Evolutionary conservation across 2,888 invertebrate species (phyloP).

Genomic region (Trilocha varians): DNA sequence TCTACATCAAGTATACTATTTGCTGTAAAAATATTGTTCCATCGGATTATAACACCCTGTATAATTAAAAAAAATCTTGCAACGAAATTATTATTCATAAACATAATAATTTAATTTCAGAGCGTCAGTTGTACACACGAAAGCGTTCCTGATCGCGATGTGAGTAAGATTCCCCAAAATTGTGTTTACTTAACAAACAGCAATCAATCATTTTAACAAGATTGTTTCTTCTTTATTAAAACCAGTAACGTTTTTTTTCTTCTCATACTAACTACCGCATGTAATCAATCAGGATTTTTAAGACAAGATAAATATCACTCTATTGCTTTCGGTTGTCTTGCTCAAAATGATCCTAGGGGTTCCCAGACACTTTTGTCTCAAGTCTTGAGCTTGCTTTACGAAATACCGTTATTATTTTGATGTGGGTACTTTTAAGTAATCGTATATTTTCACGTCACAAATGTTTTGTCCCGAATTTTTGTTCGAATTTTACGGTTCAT

Average conservation of each 20-base stretch:
- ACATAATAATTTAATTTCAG: constrained; percentile 6
- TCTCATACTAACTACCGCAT: neutral
- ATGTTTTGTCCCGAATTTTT: too few relatives aligned
- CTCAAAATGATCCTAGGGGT: neutral
- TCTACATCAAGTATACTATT: too few relatives aligned
- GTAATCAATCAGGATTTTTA: neutral
- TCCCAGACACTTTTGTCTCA: neutral
- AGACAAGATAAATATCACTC: neutral
- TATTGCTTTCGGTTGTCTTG: neutral
- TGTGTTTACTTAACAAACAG: constrained; percentile 48
- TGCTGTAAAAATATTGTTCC: too few relatives aligned
- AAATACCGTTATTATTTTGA: too few relatives aligned
- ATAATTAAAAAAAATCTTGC: too few relatives aligned
- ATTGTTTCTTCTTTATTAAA: constrained; percentile 2
- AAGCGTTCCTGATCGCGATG: constrained; percentile 38
- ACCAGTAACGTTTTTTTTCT: constrained; percentile 9
- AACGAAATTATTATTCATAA: constrained; percentile 1
- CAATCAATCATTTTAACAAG: constrained; percentile 41
- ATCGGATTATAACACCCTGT: too few relatives aligned
- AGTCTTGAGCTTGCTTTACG: too few relatives aligned
- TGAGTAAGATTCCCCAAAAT: constrained; percentile 53
- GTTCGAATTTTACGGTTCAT: neutral
- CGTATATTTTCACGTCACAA: too few relatives aligned
- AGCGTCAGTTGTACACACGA: constrained; percentile 15
- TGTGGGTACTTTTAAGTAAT: too few relatives aligned